phyloP scores from a whole-genome alignment of 1,140 invertebrate genomes.

The Ephestia elutella region DNA sequence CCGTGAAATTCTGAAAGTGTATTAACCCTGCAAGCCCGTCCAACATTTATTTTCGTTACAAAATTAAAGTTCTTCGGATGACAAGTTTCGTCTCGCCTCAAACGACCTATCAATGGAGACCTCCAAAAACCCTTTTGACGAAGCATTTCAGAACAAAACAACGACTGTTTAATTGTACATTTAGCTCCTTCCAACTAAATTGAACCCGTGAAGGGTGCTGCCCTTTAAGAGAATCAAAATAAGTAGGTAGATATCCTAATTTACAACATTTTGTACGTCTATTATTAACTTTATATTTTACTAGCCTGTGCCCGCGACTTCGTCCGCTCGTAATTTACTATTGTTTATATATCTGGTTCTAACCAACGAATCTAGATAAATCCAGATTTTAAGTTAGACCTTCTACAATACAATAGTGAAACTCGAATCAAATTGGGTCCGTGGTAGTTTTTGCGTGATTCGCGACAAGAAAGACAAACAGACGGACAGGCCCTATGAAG shows the following conservation, averaged over 20 bases:
- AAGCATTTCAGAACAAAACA: not conserved
- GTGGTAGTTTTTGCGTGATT: too few relatives aligned
- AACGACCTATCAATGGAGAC: not conserved
- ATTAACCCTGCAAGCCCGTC: not conserved
- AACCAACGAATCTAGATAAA: too few relatives aligned
- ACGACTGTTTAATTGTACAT: conserved; percentile 5
- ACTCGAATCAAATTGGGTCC: too few relatives aligned
- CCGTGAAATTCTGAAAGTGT: not conserved
- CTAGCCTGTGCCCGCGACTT: too few relatives aligned
- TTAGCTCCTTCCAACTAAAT: not conserved
- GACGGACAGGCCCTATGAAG: too few relatives aligned
- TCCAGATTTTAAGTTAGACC: too few relatives aligned
- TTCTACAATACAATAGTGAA: too few relatives aligned
- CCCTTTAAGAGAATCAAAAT: not conserved
- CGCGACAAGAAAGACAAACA: too few relatives aligned
- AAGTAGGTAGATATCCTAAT: not conserved
- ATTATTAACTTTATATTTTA: too few relatives aligned
- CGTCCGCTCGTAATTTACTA: too few relatives aligned
- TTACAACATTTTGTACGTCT: not conserved
- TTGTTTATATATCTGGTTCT: too few relatives aligned
- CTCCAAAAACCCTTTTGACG: not conserved
- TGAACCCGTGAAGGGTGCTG: not conserved
- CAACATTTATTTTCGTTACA: not conserved
- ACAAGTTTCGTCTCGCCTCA: conserved; percentile 1
- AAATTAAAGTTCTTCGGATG: not conserved